Conservation (phyloP, 2,797 vertebrate genomes). For the Neomorphus geoffroyi region DNA sequence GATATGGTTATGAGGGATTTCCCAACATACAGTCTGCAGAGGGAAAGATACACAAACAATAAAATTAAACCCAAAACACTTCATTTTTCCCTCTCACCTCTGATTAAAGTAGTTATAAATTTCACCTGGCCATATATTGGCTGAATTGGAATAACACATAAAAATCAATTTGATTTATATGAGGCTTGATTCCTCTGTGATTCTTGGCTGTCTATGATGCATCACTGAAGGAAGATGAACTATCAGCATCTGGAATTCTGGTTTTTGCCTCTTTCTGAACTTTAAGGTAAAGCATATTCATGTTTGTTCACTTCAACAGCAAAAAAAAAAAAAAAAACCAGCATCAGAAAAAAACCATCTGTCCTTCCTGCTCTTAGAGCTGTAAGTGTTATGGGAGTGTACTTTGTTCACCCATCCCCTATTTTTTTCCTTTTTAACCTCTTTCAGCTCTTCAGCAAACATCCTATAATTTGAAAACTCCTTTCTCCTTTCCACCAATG, state of each 20-base stretch:
- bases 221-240: slow-evolving; percentile 8
- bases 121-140: background rate
- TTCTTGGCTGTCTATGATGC: background rate
- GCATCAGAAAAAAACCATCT: background rate
- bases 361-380: background rate
- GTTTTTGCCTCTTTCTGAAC: background rate
- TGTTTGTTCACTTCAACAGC: background rate
- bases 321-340: too few species aligned
- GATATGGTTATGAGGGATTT: background rate
- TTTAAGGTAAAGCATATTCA: background rate
- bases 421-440: background rate
- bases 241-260: background rate
- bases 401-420: background rate
- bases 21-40: background rate
- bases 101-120: background rate
- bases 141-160: background rate
- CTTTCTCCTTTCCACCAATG: background rate
- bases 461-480: background rate
- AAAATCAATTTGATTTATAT: background rate
- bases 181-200: background rate
- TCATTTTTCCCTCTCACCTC: background rate
- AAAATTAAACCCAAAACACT: background rate
- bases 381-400: background rate
- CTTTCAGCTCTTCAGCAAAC: background rate
- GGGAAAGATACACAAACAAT: background rate